phyloP scores from a whole-genome alignment of 2,888 invertebrate genomes.

The Pecten maximus region DNA sequence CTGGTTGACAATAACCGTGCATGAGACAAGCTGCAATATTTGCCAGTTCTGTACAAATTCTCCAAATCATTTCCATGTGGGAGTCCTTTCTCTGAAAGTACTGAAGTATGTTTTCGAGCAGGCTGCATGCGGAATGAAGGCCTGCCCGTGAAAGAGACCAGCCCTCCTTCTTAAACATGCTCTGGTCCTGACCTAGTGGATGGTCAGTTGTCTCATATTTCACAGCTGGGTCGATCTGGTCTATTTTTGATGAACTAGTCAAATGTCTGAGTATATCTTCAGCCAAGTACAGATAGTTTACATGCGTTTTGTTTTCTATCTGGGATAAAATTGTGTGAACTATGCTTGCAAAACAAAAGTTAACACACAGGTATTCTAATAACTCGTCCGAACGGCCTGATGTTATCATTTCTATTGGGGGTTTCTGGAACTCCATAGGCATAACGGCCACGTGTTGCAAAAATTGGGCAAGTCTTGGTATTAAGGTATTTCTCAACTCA shows the following conservation, averaged over 20 bases:
- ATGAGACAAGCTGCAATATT: neutral
- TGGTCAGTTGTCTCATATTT: neutral
- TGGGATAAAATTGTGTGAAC: neutral
- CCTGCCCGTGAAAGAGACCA: neutral
- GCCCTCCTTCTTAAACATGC: neutral
- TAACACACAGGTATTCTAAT: neutral
- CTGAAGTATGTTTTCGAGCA: neutral
- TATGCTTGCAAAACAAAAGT: slow-evolving; percentile 6
- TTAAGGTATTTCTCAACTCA: neutral
- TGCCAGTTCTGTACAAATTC: neutral
- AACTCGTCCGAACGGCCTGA: neutral
- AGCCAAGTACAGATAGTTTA: neutral
- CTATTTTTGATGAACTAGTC: neutral
- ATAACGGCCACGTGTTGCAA: neutral
- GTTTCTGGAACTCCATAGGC: neutral
- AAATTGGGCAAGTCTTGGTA: neutral
- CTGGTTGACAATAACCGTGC: neutral
- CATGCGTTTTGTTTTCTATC: slow-evolving; percentile 12
- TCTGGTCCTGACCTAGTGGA: neutral
- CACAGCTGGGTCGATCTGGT: neutral
- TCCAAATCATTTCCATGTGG: neutral
- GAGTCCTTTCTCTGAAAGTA: neutral
- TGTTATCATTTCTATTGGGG: neutral
- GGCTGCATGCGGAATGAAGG: neutral
- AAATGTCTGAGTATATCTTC: neutral